Evolutionary conservation across 2,888 invertebrate genomes (phyloP).

Genomic region (Opisthograptis luteolata): DNA sequence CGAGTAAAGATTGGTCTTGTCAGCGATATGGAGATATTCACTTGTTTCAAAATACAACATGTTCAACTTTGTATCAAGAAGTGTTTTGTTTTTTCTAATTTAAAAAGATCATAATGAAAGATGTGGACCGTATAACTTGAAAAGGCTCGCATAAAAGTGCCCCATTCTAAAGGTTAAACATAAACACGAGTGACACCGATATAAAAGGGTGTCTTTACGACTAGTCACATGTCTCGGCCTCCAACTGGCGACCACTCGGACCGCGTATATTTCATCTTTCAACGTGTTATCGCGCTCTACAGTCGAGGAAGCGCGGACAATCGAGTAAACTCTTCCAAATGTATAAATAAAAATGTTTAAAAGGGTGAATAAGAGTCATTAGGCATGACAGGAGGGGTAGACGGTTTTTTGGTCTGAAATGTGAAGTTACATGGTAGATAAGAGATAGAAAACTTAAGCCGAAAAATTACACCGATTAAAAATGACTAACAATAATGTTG

Average conservation of each 20-base stretch:
- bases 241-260: conserved; percentile 44
- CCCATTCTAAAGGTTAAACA: conserved; percentile 41
- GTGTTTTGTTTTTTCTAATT: background rate
- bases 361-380: conserved; percentile 47
- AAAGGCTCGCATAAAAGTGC: conserved; percentile 36
- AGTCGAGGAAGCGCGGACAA: conserved; percentile 63
- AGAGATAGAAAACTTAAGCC: too few species aligned
- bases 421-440: conserved; percentile 1
- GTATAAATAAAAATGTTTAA: conserved; percentile 53
- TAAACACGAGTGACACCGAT: conserved; percentile 43
- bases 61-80: too few species aligned
- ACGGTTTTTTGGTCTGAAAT: conserved; percentile 18
- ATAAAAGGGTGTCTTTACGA: conserved; percentile 44
- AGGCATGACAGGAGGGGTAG: conserved; percentile 42
- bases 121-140: conserved; percentile 24
- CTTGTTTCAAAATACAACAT: too few species aligned
- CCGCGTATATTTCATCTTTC: conserved; percentile 72
- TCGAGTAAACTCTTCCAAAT: conserved; percentile 55
- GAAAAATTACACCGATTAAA: too few species aligned
- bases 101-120: conserved; percentile 21
- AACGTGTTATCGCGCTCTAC: conserved; percentile 69
- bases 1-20: too few species aligned
- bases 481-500: too few species aligned
- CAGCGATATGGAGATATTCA: too few species aligned
- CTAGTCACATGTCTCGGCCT: conserved; percentile 48